Percentiles rank a stretch among this genome's conserved stretches.
Evolutionary conservation across 1,140 invertebrate species (phyloP).

Genomic region (Drosophila repleta): DNA sequence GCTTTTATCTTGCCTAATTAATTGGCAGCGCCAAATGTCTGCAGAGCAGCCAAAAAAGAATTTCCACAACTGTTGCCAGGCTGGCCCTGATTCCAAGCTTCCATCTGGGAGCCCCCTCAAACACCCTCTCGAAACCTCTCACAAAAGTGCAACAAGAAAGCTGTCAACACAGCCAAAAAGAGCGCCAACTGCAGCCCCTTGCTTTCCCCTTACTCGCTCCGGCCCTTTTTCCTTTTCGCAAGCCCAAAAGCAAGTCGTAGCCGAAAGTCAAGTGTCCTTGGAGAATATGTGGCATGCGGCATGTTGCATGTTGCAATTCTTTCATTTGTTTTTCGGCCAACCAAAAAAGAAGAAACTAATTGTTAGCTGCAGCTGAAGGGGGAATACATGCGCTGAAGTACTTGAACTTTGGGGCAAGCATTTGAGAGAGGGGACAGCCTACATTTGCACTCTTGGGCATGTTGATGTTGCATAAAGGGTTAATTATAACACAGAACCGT

Average conservation of each 20-base stretch:
- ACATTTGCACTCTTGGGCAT: constrained; percentile 53
- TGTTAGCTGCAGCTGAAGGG: constrained; percentile 39
- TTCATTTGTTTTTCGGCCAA: constrained; percentile 76
- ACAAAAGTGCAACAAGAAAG: constrained; percentile 47
- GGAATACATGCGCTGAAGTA: constrained; percentile 43
- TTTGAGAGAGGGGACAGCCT: background rate
- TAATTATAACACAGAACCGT: constrained; percentile 63
- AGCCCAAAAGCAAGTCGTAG: constrained; percentile 56
- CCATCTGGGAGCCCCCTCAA: background rate
- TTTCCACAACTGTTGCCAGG: constrained; percentile 32
- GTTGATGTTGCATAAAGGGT: constrained; percentile 70
- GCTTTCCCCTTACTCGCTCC: background rate
- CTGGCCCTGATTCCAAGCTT: background rate
- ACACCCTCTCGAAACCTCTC: background rate
- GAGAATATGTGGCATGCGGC: constrained; percentile 66
- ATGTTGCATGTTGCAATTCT: constrained; percentile 76
- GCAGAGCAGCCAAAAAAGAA: constrained; percentile 43
- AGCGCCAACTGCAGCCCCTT: background rate
- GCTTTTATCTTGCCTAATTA: constrained; percentile 83
- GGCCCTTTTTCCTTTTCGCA: background rate
- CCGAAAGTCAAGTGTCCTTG: constrained; percentile 76
- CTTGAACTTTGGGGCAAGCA: constrained; percentile 2
- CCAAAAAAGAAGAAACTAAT: constrained; percentile 59
- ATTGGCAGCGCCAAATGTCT: constrained; percentile 74
- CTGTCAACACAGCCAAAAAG: constrained; percentile 63